Percentiles rank a stretch among this genome's conserved stretches.
Evolutionary conservation across 2,888 invertebrate species (phyloP).

Genomic region (Toxonevra muliebris): DNA sequence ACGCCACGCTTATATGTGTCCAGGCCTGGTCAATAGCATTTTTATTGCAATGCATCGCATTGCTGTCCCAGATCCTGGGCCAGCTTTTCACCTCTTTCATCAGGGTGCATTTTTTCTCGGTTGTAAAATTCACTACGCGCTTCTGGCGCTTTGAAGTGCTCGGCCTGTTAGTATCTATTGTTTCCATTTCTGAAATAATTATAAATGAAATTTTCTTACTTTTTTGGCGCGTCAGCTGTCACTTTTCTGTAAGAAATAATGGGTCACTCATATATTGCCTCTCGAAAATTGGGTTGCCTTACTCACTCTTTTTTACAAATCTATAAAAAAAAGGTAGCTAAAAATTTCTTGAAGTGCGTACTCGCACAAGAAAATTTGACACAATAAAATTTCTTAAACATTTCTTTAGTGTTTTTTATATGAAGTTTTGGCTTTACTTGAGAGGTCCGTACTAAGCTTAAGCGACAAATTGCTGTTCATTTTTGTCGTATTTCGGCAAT

Average conservation of each 20-base stretch:
- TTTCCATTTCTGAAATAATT: neutral
- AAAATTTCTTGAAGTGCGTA: neutral
- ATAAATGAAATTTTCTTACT: neutral
- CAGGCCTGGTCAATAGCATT: slow-evolving; percentile 13
- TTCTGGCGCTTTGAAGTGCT: slow-evolving; percentile 4
- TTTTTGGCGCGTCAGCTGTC: slow-evolving; percentile 4
- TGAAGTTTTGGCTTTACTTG: slow-evolving; percentile 1
- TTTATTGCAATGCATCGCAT: neutral
- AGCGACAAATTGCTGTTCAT: too few relatives aligned
- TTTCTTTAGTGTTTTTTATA: neutral
- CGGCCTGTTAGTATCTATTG: too few relatives aligned
- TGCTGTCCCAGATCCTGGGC: slow-evolving; percentile 11
- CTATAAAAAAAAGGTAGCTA: neutral
- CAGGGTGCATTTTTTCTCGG: neutral
- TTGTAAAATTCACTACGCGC: neutral
- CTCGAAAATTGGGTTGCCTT: neutral
- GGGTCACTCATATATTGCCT: neutral
- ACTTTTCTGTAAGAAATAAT: too few relatives aligned
- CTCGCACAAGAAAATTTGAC: neutral
- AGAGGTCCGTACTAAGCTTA: too few relatives aligned
- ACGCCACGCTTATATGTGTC: neutral
- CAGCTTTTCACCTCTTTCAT: neutral
- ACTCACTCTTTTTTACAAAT: neutral
- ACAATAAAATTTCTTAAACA: neutral
- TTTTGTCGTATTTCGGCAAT: too few relatives aligned